Base-by-base conservation (phyloP, 2,797 vertebrate species). In the Denticeps clupeoides region DNA sequence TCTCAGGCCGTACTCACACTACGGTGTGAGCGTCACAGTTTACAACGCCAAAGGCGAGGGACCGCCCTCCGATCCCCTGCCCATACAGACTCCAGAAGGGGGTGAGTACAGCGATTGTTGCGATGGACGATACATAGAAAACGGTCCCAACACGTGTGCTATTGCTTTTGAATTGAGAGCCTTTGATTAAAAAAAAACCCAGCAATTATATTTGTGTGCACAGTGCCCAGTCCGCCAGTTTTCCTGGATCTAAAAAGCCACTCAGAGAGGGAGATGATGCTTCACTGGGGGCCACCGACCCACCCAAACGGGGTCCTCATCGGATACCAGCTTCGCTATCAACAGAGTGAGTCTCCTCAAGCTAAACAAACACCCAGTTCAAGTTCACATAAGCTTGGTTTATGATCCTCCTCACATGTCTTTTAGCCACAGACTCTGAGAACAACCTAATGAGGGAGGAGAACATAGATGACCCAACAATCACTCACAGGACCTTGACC, bases 31-130 rank as follows among this genome's bases (percentile, higher is more conserved):
- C 2, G 71, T 87, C 44, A 64, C 69, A 0, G 87, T 82, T 4
- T 85, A 87, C 56, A 94, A 93, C 45, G 80, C 78, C 62, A 87
- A 86, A 52, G 88, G 85, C 16, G 75, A 84, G 12, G 89, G 89
- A 33, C 82, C 82, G 0, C 66, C 8, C 22, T 87, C 81, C 2
- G 77, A 87, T 48, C 33, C 43, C 0, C n/a, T 77, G 41, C 0
- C 62, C 48, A 88, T 93, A 60, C 16, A 13, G 3, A 92, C 86
- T 2, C 51, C 71, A 0, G 89, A 94, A 49, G 89, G 89, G 83
- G 89, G 90, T 93, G 62, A 87, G 88, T n/a, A n/a, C n/a, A n/a
- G n/a, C n/a, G n/a, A n/a, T n/a, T n/a, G n/a, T n/a, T n/a, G n/a
- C n/a, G n/a, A n/a, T n/a, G n/a, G n/a, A n/a, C n/a, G n/a, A n/a